These are phyloP conservation scores for Thermophis baileyi DNA, from an alignment of 2,113 vertebrate genomes.

Conservation along the genomic window DNA sequence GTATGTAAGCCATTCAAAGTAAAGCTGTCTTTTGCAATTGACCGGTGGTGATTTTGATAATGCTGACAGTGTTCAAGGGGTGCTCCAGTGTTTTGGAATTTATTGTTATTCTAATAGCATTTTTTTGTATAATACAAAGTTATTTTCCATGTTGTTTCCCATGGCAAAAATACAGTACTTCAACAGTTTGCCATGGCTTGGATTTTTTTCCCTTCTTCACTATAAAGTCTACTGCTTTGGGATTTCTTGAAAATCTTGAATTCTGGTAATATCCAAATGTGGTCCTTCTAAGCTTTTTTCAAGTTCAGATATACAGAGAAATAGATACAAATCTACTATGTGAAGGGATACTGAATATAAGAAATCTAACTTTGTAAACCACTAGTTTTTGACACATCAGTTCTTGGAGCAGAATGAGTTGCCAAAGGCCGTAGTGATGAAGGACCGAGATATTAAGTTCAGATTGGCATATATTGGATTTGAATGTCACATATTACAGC, in stretches of 20 bases:
- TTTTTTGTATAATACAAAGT: neutral
- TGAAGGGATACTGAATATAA: neutral
- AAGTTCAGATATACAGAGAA: neutral
- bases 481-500: neutral
- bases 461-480: neutral
- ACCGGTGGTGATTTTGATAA: too few relatives aligned
- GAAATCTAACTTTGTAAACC: neutral
- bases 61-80: neutral
- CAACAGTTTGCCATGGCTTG: neutral
- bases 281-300: neutral
- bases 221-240: neutral
- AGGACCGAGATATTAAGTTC: neutral
- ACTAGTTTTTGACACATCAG: too few relatives aligned
- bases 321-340: neutral
- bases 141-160: neutral
- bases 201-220: neutral
- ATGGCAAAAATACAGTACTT: neutral
- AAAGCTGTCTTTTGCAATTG: too few relatives aligned
- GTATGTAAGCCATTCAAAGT: too few relatives aligned
- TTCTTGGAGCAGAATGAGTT: neutral
- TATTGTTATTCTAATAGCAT: neutral
- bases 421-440: neutral
- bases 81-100: neutral
- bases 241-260: neutral
- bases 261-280: neutral